Evolutionary conservation across 2,113 vertebrate species (phyloP).

Genomic region (Pavo muticus): DNA sequence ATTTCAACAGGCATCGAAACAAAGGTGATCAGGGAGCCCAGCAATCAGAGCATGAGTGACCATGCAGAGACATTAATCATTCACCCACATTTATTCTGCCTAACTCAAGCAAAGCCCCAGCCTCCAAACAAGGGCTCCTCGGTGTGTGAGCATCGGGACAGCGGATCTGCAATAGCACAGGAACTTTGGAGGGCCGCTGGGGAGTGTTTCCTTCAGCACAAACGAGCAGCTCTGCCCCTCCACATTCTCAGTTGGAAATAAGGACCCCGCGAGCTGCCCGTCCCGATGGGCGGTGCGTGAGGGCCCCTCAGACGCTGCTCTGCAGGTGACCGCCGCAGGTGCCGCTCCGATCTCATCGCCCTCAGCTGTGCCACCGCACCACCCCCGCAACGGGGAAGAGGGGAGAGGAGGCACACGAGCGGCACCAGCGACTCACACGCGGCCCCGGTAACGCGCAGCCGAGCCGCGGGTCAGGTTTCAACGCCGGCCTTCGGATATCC

Average conservation of each 20-base stretch:
- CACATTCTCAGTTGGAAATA: background rate
- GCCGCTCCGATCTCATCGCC: too few species aligned
- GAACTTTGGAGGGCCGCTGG: background rate
- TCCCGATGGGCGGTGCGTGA: background rate
- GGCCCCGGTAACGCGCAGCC: too few species aligned
- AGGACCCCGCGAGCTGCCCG: accelerated
- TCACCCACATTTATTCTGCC: background rate
- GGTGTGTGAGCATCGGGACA: accelerated
- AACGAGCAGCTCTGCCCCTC: background rate
- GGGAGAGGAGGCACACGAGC: too few species aligned
- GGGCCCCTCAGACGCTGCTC: background rate
- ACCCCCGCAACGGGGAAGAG: too few species aligned
- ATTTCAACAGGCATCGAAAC: background rate
- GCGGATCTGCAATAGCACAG: background rate
- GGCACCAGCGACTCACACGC: too few species aligned
- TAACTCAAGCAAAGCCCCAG: background rate
- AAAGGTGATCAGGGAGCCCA: background rate
- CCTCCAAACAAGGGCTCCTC: accelerated
- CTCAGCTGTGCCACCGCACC: background rate
- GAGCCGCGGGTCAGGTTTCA: too few species aligned
- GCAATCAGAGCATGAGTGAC: background rate
- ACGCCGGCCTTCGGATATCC: too few species aligned
- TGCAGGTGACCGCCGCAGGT: background rate
- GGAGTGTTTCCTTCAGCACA: background rate
- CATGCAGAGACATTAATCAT: accelerated